Evolutionary conservation across 2,113 vertebrate species (phyloP).

Genomic region (Cranoglanis bouderius): DNA sequence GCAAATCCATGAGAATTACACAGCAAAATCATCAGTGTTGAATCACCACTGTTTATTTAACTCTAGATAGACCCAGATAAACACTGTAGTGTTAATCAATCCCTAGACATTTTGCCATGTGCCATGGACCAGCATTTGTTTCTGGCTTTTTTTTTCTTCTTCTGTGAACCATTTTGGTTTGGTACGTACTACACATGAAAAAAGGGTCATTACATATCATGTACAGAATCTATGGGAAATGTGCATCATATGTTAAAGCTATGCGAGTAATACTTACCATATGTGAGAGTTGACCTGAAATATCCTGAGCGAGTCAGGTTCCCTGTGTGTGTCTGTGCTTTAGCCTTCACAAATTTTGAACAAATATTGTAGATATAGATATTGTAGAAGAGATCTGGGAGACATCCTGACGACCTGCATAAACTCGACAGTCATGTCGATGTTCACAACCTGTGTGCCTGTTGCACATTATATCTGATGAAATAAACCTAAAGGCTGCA

Average conservation of each 20-base stretch:
- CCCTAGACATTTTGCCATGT: background rate
- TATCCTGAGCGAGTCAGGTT: background rate
- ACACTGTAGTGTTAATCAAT: background rate
- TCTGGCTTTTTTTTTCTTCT: background rate
- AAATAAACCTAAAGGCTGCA: background rate
- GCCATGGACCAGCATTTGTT: background rate
- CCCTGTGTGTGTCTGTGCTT: background rate
- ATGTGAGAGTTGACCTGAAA: background rate
- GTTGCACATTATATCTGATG: background rate
- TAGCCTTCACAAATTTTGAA: background rate
- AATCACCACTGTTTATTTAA: background rate
- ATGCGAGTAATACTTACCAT: constrained; percentile 9
- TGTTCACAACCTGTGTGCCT: background rate
- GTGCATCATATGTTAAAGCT: background rate
- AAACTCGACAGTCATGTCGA: background rate
- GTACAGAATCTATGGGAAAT: background rate
- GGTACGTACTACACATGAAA: background rate
- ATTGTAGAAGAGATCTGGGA: background rate
- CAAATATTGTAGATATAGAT: background rate
- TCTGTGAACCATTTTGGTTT: background rate
- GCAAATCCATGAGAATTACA: background rate
- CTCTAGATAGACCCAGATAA: background rate
- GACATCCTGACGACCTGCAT: background rate
- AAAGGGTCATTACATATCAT: background rate
- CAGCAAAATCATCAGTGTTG: background rate